Conservation (phyloP, 2,113 vertebrate genomes). For the Cynoglossus semilaevis region DNA sequence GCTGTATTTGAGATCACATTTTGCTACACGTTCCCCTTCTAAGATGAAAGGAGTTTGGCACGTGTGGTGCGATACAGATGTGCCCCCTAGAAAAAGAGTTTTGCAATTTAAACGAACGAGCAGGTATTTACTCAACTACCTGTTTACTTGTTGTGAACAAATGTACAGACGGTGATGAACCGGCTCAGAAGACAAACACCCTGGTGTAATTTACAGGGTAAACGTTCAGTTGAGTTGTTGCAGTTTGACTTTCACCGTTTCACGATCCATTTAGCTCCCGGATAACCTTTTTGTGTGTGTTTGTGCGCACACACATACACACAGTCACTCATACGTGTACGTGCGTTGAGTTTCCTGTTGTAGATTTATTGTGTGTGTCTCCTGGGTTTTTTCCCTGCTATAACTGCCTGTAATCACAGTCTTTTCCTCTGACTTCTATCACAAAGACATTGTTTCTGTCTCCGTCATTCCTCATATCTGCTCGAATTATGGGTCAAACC, state of each 20-base stretch:
- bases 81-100: too few relatives aligned
- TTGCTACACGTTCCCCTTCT: too few relatives aligned
- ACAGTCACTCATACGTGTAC: too few relatives aligned
- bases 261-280: slow-evolving; percentile 22
- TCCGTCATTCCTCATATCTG: slow-evolving; percentile 35
- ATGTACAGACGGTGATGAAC: slow-evolving; percentile 23
- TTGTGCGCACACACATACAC: too few relatives aligned
- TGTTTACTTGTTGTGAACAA: too few relatives aligned
- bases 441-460: slow-evolving; percentile 22
- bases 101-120: too few relatives aligned
- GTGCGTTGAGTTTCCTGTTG: slow-evolving; percentile 1
- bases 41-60: too few relatives aligned
- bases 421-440: slow-evolving; percentile 18
- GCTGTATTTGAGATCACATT: too few relatives aligned
- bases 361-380: slow-evolving; percentile 25
- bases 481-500: slow-evolving; percentile 40
- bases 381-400: slow-evolving; percentile 26
- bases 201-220: slow-evolving; percentile 58
- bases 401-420: slow-evolving; percentile 50
- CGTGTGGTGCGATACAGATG: too few relatives aligned
- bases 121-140: too few relatives aligned
- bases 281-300: slow-evolving; percentile 16
- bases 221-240: slow-evolving; percentile 25
- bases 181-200: slow-evolving; percentile 39
- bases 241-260: slow-evolving; percentile 47